These are phyloP conservation scores for Neoniphon sammara DNA, from an alignment of 2,797 vertebrate species.

Conservation along the genomic window DNA sequence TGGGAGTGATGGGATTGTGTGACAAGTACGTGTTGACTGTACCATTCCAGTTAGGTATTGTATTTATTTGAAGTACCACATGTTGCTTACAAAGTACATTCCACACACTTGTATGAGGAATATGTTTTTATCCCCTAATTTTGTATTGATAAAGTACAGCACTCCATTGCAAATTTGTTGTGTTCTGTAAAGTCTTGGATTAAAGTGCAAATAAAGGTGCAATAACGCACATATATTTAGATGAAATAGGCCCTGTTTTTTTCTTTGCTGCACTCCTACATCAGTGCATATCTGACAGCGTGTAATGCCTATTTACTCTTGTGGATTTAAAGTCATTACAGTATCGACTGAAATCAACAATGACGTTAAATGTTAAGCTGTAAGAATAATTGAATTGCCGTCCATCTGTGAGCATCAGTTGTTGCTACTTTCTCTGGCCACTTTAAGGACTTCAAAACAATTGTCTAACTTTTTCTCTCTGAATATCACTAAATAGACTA, in stretches of 20 bases:
- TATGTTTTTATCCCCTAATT: neutral
- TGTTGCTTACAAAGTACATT: neutral
- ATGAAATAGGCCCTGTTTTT: neutral
- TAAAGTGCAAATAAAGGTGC: conserved; percentile 16
- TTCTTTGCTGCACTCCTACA: neutral
- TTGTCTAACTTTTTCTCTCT: too few species aligned
- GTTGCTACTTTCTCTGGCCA: too few species aligned
- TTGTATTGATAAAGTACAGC: conserved; percentile 5
- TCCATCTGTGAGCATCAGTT: neutral
- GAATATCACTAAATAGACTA: too few species aligned
- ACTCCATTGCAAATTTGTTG: conserved; percentile 2
- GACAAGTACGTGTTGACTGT: neutral
- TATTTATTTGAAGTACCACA: neutral
- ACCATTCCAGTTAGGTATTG: neutral
- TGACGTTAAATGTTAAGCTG: too few species aligned
- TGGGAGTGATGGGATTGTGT: neutral
- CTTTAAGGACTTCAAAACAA: too few species aligned
- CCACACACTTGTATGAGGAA: neutral
- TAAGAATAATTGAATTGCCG: neutral
- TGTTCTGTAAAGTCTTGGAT: conserved; percentile 12
- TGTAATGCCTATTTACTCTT: too few species aligned
- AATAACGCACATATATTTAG: conserved; percentile 10
- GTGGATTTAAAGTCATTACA: too few species aligned
- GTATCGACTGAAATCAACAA: too few species aligned
- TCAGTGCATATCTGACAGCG: neutral